Percentiles rank a stretch among this genome's conserved stretches.
Evolutionary conservation across 37 sponge, comb jelly and placozoan genomes (phyloP).

Genomic region (Hexactinellida sp.): DNA sequence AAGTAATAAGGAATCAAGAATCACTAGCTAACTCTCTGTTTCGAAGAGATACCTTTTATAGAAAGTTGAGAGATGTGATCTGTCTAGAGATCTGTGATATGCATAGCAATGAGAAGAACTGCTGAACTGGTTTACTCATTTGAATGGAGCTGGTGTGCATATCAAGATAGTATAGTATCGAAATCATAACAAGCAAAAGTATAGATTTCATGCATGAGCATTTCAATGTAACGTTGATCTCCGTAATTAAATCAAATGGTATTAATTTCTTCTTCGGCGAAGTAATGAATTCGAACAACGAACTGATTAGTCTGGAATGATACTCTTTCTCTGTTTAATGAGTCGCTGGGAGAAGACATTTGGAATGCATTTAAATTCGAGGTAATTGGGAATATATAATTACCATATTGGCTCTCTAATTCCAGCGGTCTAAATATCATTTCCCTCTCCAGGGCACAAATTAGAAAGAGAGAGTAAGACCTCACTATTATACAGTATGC

Average conservation of each 20-base stretch:
- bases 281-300: not conserved
- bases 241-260: not conserved
- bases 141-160: not conserved
- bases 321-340: not conserved
- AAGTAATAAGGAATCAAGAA: not conserved
- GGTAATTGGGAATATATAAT: not conserved
- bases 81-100: not conserved
- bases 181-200: not conserved
- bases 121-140: not conserved
- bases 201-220: not conserved
- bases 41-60: not conserved
- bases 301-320: not conserved
- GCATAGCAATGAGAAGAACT: not conserved
- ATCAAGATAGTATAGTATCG: not conserved
- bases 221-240: not conserved
- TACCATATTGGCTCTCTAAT: too few species aligned
- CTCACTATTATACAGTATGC: too few species aligned
- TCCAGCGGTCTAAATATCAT: too few species aligned
- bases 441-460: too few species aligned
- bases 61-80: not conserved
- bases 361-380: not conserved
- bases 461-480: too few species aligned
- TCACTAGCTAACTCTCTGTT: conserved; percentile 6
- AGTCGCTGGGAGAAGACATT: not conserved
- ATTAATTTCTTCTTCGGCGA: not conserved